Conservation (phyloP, 1,140 invertebrate genomes). For the Drosophila eugracilis region DNA sequence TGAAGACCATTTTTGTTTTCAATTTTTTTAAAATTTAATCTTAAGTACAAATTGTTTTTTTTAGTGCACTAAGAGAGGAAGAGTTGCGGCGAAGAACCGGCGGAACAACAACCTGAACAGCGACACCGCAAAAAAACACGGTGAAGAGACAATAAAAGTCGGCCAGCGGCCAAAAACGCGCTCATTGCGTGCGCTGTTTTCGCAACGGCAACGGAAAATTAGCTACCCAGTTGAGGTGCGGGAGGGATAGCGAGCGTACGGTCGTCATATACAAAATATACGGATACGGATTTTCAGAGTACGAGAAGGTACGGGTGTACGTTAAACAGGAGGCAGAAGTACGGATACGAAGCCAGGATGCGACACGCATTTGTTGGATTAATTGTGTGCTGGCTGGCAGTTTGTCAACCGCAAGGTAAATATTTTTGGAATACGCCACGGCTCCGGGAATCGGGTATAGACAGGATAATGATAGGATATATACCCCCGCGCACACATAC, state of each 20-base stretch:
- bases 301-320: slow-evolving; percentile 16
- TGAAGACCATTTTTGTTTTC: too few species aligned
- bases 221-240: slow-evolving; percentile 25
- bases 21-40: background rate
- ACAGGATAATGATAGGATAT: slow-evolving; percentile 60
- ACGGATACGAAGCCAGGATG: slow-evolving; percentile 59
- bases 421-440: slow-evolving; percentile 65
- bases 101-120: slow-evolving; percentile 39
- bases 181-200: slow-evolving; percentile 79
- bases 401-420: slow-evolving; percentile 84
- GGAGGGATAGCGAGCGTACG: background rate
- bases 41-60: background rate
- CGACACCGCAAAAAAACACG: slow-evolving; percentile 41
- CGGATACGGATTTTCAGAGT: slow-evolving; percentile 9
- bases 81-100: slow-evolving; percentile 8
- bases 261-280: too few species aligned
- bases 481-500: slow-evolving; percentile 15
- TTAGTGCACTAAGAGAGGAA: slow-evolving; percentile 1
- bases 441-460: slow-evolving; percentile 18
- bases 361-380: slow-evolving; percentile 80
- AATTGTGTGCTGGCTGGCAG: slow-evolving; percentile 79
- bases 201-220: slow-evolving; percentile 67
- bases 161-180: slow-evolving; percentile 77
- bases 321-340: too few species aligned
- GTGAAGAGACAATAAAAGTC: slow-evolving; percentile 71